phyloP scores from a whole-genome alignment of 2,113 vertebrate genomes.

The Colossoma macropomum region DNA sequence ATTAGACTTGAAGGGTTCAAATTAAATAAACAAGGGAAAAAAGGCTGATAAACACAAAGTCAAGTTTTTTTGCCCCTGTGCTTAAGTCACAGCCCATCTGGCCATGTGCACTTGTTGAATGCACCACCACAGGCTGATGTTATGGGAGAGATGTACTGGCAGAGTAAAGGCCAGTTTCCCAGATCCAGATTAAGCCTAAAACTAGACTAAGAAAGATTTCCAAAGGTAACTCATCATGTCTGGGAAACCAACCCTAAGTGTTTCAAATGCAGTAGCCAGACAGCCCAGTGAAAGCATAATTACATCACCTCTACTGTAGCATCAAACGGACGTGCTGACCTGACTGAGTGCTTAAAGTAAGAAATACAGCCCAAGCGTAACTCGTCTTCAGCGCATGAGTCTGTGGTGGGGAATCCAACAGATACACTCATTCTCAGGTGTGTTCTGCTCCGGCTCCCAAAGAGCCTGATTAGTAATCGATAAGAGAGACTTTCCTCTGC shows the following conservation, averaged over 20 bases:
- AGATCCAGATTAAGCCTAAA: no score
- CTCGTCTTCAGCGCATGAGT: background rate
- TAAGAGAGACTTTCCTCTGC: background rate
- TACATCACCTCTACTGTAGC: background rate
- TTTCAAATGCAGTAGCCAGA: background rate
- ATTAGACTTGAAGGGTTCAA: slow-evolving; percentile 13
- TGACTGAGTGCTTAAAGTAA: background rate
- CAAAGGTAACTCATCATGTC: no score
- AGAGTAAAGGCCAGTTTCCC: background rate
- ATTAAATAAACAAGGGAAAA: slow-evolving; percentile 14
- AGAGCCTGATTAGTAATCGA: background rate
- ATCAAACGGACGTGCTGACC: background rate
- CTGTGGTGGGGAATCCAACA: slow-evolving; percentile 12
- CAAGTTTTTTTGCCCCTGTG: background rate
- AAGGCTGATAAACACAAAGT: background rate
- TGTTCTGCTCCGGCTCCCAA: background rate
- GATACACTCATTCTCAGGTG: background rate
- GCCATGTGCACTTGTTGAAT: slow-evolving; percentile 8
- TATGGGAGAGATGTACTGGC: background rate
- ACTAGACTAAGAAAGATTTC: no score
- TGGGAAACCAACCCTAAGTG: background rate
- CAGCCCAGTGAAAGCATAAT: background rate
- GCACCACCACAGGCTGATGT: background rate
- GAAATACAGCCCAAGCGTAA: background rate
- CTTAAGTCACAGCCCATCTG: background rate